Conservation (phyloP, 2,113 vertebrate genomes). For the Xiphorhynchus elegans region DNA sequence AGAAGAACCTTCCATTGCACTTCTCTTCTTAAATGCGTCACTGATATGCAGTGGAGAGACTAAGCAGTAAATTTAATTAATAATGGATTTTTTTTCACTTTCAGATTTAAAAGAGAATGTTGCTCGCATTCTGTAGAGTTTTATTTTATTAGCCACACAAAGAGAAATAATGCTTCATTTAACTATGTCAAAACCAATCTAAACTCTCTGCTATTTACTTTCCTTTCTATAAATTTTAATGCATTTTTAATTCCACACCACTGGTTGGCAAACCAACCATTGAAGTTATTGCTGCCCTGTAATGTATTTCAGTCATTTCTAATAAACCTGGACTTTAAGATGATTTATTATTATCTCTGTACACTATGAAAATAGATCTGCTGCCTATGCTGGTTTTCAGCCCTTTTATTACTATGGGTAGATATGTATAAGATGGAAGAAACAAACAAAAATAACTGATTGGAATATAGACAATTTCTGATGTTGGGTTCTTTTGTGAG, state of each 20-base stretch:
- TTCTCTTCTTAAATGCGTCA: background rate
- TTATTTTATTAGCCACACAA: slow-evolving; percentile 68
- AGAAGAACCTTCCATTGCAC: background rate
- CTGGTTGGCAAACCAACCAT: slow-evolving; percentile 72
- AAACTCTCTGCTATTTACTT: slow-evolving; percentile 68
- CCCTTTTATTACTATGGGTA: slow-evolving; percentile 21
- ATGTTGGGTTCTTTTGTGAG: background rate
- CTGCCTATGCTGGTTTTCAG: background rate
- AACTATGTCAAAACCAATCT: slow-evolving; percentile 72
- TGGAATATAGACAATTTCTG: background rate
- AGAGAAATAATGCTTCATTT: slow-evolving; percentile 69
- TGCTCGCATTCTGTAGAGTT: slow-evolving; percentile 32
- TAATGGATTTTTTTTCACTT: slow-evolving; percentile 26
- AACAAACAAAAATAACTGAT: slow-evolving; percentile 12
- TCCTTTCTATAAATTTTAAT: slow-evolving; percentile 73
- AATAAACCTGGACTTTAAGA: slow-evolving; percentile 67
- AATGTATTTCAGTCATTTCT: slow-evolving; percentile 73
- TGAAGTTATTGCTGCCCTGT: slow-evolving; percentile 51
- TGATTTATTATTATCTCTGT: slow-evolving; percentile 65
- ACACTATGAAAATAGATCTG: slow-evolving; percentile 39
- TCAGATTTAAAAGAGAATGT: slow-evolving; percentile 42
- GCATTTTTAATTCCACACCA: slow-evolving; percentile 74
- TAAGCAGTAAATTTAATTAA: slow-evolving; percentile 54
- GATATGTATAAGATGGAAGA: background rate
- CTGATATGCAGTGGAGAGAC: background rate